phyloP scores from a whole-genome alignment of 2,113 vertebrate genomes.

The Laterallus jamaicensis region DNA sequence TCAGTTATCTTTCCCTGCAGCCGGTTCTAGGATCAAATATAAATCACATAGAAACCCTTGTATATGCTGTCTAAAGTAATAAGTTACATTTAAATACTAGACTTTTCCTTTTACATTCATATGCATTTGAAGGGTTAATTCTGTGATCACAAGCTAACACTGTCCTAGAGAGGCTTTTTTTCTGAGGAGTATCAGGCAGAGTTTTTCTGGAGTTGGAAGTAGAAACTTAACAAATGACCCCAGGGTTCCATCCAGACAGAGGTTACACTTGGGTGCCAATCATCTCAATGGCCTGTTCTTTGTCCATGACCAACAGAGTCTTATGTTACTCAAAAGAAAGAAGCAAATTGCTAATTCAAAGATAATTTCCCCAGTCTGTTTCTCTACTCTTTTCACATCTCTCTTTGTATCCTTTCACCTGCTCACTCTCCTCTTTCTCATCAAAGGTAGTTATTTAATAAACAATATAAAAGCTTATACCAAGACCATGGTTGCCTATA shows the following conservation, averaged over 20 bases:
- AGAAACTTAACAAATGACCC: background rate
- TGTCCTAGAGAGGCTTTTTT: background rate
- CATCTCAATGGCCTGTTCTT: background rate
- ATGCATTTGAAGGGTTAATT: background rate
- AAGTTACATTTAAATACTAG: background rate
- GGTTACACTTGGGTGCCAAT: background rate
- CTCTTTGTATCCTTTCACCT: background rate
- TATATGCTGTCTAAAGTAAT: background rate
- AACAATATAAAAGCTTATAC: background rate
- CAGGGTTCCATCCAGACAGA: background rate
- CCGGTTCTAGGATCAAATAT: background rate
- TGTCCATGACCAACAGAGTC: background rate
- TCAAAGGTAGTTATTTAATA: background rate
- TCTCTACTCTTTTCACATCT: background rate
- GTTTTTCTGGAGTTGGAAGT: background rate
- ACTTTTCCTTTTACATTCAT: background rate
- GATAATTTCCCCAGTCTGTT: background rate
- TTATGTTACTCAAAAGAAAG: background rate
- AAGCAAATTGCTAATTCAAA: background rate
- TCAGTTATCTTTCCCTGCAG: background rate
- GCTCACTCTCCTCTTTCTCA: background rate
- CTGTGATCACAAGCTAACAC: background rate
- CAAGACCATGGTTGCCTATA: background rate
- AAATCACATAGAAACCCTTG: background rate
- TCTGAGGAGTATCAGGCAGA: background rate